Evolutionary conservation across 2,797 vertebrate species (phyloP), one percentile per base, ranked within the genome.

Genomic region (Gymnothorax javanicus): DNA sequence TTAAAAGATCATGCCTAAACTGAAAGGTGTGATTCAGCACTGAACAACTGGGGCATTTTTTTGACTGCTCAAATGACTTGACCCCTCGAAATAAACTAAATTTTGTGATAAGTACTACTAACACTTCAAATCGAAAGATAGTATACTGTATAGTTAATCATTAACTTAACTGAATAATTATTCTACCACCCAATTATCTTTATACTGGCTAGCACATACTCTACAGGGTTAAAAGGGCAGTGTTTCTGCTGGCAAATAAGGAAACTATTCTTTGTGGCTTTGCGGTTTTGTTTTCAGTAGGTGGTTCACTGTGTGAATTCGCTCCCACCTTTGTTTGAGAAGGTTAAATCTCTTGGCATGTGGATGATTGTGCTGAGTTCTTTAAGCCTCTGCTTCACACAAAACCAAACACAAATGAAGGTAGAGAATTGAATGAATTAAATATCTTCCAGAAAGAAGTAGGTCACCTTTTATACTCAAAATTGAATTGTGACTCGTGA

Each of bases 311-410:
- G 52, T 9, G 9, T 73, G 82, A 56, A 20, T 85, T 27, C 52
- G 33, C 15, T 56, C n/a, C 85, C 64, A 69, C 54, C 23, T 52
- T 50, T 60, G 54, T 88, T 83, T 87, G 50, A 75, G n/a, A 75
- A 89, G 81, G 83, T 86, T 25, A 9, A 6, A 77, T 84, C 43
- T 0, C 0, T 15, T 43, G 73, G 27, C 71, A 59, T 33, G 9
- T 25, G 84, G 15, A 64, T 2, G 54, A 8, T n/a, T 62, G 7
- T 52, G 64, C 75, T 9, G 8, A 12, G 33, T 6, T 58, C 9
- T 23, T 43, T 77, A 52, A 52, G 33, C 13, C 6, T 7, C 17
- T 77, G 43, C 33, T 73, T 33, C 69, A 50, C 52, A 17, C 52
- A 17, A 17, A 8, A 77, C 23, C 73, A 77, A 7, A 50, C 33